These are phyloP conservation scores for Papilio polytes DNA, from an alignment of 1,140 invertebrate genomes.

Conservation along the genomic window DNA sequence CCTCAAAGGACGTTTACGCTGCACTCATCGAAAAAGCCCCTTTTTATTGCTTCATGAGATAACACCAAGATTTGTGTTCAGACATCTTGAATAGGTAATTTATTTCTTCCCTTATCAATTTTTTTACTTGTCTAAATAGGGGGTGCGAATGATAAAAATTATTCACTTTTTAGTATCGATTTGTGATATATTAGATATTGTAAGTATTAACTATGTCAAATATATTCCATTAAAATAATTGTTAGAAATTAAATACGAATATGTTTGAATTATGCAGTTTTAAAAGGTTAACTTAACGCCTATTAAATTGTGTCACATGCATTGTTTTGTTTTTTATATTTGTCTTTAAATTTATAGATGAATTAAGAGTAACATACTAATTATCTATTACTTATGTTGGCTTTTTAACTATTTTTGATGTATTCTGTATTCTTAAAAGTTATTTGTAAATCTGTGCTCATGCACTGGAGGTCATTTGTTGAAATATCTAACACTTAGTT, in stretches of 20 bases:
- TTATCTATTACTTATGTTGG: slow-evolving; percentile 4
- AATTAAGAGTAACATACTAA: background rate
- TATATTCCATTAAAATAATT: background rate
- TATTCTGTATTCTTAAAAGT: too few relatives aligned
- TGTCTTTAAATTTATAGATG: background rate
- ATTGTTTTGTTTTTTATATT: background rate
- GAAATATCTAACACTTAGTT: too few relatives aligned
- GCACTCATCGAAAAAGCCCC: slow-evolving; percentile 43
- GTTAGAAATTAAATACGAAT: background rate
- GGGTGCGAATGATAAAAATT: slow-evolving; percentile 30
- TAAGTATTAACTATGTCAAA: background rate
- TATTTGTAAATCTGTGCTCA: too few relatives aligned
- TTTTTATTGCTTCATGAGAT: slow-evolving; percentile 47
- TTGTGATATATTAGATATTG: background rate
- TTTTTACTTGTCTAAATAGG: background rate
- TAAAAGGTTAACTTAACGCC: background rate
- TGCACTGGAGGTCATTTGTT: too few relatives aligned
- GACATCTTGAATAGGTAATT: slow-evolving; percentile 47
- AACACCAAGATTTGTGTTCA: slow-evolving; percentile 45
- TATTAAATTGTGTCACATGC: background rate
- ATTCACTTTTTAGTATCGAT: slow-evolving; percentile 32
- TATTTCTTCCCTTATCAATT: slow-evolving; percentile 44
- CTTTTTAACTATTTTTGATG: too few relatives aligned
- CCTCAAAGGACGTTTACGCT: slow-evolving; percentile 45
- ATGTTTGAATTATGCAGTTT: background rate